Evolutionary conservation across 2,113 vertebrate species (phyloP).

Genomic region (Xenotilapia caudafasciata): DNA sequence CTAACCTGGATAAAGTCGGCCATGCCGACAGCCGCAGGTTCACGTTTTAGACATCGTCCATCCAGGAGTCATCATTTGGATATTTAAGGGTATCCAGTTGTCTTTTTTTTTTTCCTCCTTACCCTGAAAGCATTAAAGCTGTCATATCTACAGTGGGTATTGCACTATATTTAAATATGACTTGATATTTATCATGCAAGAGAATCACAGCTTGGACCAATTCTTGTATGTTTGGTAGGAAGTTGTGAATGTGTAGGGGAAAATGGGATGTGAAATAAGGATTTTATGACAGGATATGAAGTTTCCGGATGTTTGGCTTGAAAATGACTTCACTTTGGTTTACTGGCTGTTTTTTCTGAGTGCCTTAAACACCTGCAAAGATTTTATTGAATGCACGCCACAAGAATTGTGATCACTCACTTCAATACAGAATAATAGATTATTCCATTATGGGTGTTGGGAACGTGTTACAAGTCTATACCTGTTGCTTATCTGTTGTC

Average conservation of each 20-base stretch:
- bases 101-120: neutral
- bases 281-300: neutral
- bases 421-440: neutral
- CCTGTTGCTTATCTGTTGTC: neutral
- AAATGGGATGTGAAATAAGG: neutral
- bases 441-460: neutral
- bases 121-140: conserved; percentile 24
- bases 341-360: conserved; percentile 3
- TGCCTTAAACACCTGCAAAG: conserved; percentile 51
- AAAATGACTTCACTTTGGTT: neutral
- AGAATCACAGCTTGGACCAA: conserved; percentile 31
- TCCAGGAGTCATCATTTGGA: neutral
- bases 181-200: neutral
- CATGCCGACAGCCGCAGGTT: conserved; percentile 78
- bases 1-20: conserved; percentile 87
- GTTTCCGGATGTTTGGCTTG: neutral
- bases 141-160: neutral
- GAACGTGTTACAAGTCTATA: neutral
- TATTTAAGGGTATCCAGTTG: neutral
- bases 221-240: neutral
- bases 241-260: neutral
- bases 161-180: conserved; percentile 33
- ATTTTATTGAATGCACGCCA: neutral
- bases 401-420: neutral
- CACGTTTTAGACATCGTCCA: conserved; percentile 68